phyloP scores from a whole-genome alignment of 37 sponge, comb jelly and placozoan genomes.

The Crambe crambe region DNA sequence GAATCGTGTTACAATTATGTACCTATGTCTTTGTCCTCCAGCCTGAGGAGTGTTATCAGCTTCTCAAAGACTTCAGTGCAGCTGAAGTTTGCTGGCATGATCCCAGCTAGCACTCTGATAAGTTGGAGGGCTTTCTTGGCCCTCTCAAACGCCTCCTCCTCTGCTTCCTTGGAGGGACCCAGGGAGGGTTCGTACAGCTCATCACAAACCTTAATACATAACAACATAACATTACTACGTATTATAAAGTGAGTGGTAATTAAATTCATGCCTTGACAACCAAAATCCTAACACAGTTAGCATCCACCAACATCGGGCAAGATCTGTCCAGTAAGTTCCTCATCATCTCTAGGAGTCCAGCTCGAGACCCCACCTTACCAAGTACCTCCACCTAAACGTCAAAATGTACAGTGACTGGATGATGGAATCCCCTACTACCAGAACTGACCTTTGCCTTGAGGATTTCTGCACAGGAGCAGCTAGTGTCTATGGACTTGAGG shows the following conservation, averaged over 20 bases:
- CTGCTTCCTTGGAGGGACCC: constrained; percentile 18
- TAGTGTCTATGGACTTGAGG: neutral
- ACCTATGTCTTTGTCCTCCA: constrained; percentile 65
- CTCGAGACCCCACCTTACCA: constrained; percentile 35
- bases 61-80: constrained; percentile 54
- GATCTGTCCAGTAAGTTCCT: constrained; percentile 59
- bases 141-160: constrained; percentile 15
- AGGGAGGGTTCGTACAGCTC: constrained; percentile 35
- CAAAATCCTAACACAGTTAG: constrained; percentile 17
- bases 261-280: neutral
- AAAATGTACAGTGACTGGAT: neutral
- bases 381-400: constrained; percentile 31
- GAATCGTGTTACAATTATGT: neutral
- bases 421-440: neutral
- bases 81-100: constrained; percentile 46
- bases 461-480: constrained; percentile 21
- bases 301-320: constrained; percentile 64
- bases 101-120: constrained; percentile 47
- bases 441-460: constrained; percentile 50
- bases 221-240: neutral
- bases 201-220: neutral
- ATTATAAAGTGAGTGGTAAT: neutral
- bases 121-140: constrained; percentile 53
- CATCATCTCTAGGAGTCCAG: constrained; percentile 56
- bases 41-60: constrained; percentile 54